Conservation (phyloP, 1,140 invertebrate species). For the Hycleus cichorii region DNA sequence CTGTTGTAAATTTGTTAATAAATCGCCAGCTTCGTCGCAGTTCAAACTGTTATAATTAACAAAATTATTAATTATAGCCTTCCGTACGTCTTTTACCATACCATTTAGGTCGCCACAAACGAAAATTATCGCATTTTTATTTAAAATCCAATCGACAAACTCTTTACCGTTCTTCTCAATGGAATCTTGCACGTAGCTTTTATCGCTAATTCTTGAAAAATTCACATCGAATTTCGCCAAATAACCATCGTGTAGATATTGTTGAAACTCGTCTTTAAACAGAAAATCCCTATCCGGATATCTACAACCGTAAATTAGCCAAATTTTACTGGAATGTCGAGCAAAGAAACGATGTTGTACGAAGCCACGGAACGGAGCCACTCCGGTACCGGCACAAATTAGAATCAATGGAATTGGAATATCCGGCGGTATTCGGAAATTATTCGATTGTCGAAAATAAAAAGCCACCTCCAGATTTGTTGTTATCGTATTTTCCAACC, state of each 20-base stretch:
- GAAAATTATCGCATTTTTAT: constrained; percentile 54
- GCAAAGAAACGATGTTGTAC: constrained; percentile 44
- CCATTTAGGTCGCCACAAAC: constrained; percentile 71
- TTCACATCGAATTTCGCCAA: constrained; percentile 52
- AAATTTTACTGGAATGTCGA: constrained; percentile 40
- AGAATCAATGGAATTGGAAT: constrained; percentile 57
- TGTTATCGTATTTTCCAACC: constrained; percentile 45
- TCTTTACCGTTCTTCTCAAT: constrained; percentile 48
- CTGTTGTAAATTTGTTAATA: too few relatives aligned
- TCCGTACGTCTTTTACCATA: constrained; percentile 62
- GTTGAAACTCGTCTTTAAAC: constrained; percentile 50
- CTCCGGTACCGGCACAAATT: constrained; percentile 75
- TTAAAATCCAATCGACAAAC: constrained; percentile 51
- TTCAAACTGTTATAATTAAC: constrained; percentile 22
- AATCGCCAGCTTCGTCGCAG: neutral
- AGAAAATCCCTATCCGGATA: constrained; percentile 57
- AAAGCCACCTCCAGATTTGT: constrained; percentile 42
- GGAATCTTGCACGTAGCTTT: constrained; percentile 56
- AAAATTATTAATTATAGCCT: constrained; percentile 51
- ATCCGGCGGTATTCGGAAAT: constrained; percentile 50
- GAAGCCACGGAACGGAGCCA: constrained; percentile 71
- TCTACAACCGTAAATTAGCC: constrained; percentile 72
- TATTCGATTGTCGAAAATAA: constrained; percentile 55
- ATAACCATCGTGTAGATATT: constrained; percentile 43
- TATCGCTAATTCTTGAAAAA: constrained; percentile 55